Evolutionary conservation across 1,140 invertebrate genomes (phyloP).

Genomic region (Hypsibius dujardini): DNA sequence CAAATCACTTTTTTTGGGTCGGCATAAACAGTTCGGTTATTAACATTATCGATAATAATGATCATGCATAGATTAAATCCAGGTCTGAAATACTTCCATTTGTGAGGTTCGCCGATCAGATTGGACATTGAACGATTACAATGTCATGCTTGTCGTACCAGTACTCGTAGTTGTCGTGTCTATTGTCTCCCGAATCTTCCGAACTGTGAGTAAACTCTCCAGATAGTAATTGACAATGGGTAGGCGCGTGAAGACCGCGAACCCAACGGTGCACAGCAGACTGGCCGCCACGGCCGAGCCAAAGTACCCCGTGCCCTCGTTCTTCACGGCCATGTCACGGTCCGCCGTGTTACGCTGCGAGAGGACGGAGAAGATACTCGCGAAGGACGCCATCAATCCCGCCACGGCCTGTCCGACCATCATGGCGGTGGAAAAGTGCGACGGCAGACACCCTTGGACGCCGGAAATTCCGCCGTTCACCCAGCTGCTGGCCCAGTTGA

Average conservation of each 20-base stretch:
- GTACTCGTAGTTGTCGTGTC: too few relatives aligned
- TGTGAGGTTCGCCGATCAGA: too few relatives aligned
- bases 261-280: neutral
- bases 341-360: neutral
- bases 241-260: slow-evolving; percentile 3
- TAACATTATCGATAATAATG: too few relatives aligned
- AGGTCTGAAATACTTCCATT: too few relatives aligned
- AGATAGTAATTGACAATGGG: slow-evolving; percentile 1
- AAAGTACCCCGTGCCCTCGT: neutral
- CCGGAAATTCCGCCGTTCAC: neutral
- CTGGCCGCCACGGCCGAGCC: neutral
- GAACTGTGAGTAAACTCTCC: too few relatives aligned
- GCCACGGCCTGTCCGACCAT: neutral
- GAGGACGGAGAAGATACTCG: neutral
- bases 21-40: too few relatives aligned
- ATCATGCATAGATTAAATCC: too few relatives aligned
- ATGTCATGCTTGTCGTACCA: too few relatives aligned
- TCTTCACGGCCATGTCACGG: neutral
- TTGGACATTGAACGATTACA: too few relatives aligned
- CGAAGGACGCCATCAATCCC: neutral
- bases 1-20: too few relatives aligned
- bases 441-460: neutral
- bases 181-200: too few relatives aligned
- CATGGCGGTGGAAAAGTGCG: neutral
- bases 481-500: neutral